Evolutionary conservation across 2,888 invertebrate genomes (phyloP), one percentile per base, ranked within the genome.

Genomic region (Macroteleia sp.): DNA sequence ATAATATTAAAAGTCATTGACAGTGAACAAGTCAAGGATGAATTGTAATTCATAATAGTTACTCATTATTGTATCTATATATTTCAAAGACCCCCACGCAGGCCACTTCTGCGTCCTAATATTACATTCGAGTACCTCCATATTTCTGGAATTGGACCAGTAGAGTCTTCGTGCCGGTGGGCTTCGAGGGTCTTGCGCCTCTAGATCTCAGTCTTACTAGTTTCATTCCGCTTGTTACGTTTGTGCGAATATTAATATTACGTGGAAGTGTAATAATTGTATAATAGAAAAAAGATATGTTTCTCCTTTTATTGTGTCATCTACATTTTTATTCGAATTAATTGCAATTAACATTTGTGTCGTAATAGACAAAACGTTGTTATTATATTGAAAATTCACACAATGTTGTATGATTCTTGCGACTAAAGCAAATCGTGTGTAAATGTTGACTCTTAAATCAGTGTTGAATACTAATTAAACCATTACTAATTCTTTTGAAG

Each of bases 71-170:
- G 75, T 81, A 76, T 80, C 80, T 79, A 69, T 75, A 82, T 82
- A 81, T 81, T 83, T 83, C 78, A 76, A 79, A 83, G 59, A 50
- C 54, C 56, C 66, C 77, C 80, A 74, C 77, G 41, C 69, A 69
- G 39, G 73, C 79, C 67, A 67, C 83, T 79, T 82, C 84, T 81
- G 78, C 83, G 84, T 88, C 90, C 90, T 89, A 91, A 90, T 82
- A 82, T 90, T 90, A 90, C 83, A 87, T 83, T 84, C 82, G 82
- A 86, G 85, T 88, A 87, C 88, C 90, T 88, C 88, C 89, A 89
- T 91, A 91, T 91, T 91, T 91, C 91, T 91, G 91, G 91, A 91
- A 91, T 89, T 88, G 89, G 87, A 86, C 85, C 86, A 85, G 79
- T 71, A 62, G 75, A 74, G 71, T 71, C 69, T 76, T 44, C 67